phyloP scores from a whole-genome alignment of 2,113 vertebrate species.

The Xiphophorus couchianus region DNA sequence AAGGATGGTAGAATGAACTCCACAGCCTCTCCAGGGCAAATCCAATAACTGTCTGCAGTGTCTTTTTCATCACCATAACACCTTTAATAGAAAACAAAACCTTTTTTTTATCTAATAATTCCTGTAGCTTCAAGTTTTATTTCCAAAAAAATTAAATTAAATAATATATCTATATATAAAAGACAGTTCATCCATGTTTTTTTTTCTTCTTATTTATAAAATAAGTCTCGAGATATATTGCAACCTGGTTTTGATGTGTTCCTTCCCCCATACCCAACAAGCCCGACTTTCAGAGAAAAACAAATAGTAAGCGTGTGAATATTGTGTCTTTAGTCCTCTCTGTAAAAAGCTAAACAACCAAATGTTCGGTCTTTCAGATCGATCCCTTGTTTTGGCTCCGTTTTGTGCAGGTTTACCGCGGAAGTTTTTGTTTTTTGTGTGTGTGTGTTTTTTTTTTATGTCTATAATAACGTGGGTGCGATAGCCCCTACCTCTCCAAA shows the following conservation, averaged over 20 bases:
- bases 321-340: slow-evolving; percentile 71
- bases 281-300: slow-evolving; percentile 55
- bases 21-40: slow-evolving; percentile 69
- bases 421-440: slow-evolving; percentile 50
- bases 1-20: slow-evolving; percentile 73
- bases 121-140: slow-evolving; percentile 83
- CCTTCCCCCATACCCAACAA: slow-evolving; percentile 55
- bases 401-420: slow-evolving; percentile 34
- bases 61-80: slow-evolving; percentile 80
- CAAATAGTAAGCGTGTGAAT: slow-evolving; percentile 72
- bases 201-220: slow-evolving; percentile 78
- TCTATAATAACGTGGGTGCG: slow-evolving; percentile 48
- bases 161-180: slow-evolving; percentile 85
- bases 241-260: slow-evolving; percentile 75
- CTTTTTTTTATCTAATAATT: slow-evolving; percentile 75
- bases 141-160: slow-evolving; percentile 83
- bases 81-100: slow-evolving; percentile 80
- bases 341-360: slow-evolving; percentile 75
- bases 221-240: slow-evolving; percentile 85
- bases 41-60: slow-evolving; percentile 76
- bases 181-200: slow-evolving; percentile 76
- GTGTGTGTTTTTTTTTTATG: slow-evolving; percentile 40
- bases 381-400: slow-evolving; percentile 14
- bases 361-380: slow-evolving; percentile 36
- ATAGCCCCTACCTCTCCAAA: slow-evolving; percentile 47